Evolutionary conservation across 2,113 vertebrate species (phyloP).

Genomic region (Platycercus adscitus): DNA sequence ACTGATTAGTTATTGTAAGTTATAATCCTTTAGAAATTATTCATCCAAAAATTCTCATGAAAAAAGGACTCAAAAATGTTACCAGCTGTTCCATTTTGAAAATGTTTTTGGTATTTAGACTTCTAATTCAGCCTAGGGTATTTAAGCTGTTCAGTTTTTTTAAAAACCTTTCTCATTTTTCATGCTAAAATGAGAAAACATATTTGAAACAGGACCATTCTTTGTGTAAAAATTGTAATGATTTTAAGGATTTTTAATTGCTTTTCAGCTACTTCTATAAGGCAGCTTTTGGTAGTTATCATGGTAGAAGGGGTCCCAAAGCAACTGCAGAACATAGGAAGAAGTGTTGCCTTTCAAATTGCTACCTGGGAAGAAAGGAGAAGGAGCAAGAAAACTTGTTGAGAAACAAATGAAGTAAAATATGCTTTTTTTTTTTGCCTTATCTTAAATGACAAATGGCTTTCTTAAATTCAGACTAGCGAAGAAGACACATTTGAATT

Average conservation of each 20-base stretch:
- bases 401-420: neutral
- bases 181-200: neutral
- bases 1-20: neutral
- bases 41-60: neutral
- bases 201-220: neutral
- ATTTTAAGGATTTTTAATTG: neutral
- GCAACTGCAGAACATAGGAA: neutral
- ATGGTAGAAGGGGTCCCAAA: neutral
- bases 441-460: neutral
- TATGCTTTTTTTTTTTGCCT: fast-evolving
- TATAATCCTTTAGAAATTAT: neutral
- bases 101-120: neutral
- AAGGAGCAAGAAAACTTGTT: neutral
- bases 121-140: neutral
- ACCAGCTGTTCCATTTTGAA: neutral
- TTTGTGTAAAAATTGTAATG: neutral
- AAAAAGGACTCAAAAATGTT: neutral
- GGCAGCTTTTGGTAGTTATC: neutral
- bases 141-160: neutral
- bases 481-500: neutral
- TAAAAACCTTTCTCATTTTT: neutral
- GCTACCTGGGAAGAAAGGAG: neutral
- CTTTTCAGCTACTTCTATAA: neutral
- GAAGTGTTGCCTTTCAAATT: neutral
- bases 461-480: neutral